These are phyloP conservation scores for Leptinotarsa texana DNA, from an alignment of 1,140 invertebrate genomes.

Conservation along the genomic window DNA sequence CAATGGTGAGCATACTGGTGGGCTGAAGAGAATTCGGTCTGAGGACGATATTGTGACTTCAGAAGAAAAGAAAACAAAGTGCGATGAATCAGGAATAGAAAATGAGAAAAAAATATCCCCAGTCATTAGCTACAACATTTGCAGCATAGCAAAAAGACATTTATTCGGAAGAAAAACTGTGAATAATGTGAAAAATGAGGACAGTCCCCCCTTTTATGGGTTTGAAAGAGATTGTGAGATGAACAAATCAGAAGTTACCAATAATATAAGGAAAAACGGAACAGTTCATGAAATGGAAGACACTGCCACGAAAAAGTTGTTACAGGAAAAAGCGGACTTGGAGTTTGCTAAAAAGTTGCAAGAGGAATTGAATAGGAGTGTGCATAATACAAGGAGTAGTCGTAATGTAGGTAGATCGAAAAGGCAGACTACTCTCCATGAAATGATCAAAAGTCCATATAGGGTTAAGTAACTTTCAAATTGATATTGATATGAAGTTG, in stretches of 20 bases:
- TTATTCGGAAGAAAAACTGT: constrained; percentile 1
- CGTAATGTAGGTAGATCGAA: constrained; percentile 27
- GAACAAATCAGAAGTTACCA: constrained; percentile 6
- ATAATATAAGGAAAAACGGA: background rate
- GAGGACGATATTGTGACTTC: background rate
- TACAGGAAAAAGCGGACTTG: constrained; percentile 45
- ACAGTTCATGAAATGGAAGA: background rate
- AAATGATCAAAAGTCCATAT: constrained; percentile 32
- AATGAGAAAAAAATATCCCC: constrained; percentile 3
- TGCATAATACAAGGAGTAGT: constrained; percentile 18
- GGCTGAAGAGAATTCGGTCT: background rate
- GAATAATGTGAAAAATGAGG: background rate
- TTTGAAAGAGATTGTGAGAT: constrained; percentile 17
- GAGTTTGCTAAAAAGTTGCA: constrained; percentile 45
- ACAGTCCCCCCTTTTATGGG: constrained; percentile 24
- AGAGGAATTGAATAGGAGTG: constrained; percentile 37
- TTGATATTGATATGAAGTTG: background rate
- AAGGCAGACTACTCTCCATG: constrained; percentile 38
- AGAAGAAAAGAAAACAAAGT: constrained; percentile 16
- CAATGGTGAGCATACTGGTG: background rate
- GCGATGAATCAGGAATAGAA: background rate
- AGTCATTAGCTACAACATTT: background rate
- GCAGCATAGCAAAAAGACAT: background rate
- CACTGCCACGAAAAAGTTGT: constrained; percentile 15
- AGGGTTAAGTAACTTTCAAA: constrained; percentile 14